Evolutionary conservation across 2,888 invertebrate genomes (phyloP).

Genomic region (Drosophila fulvimacula): DNA sequence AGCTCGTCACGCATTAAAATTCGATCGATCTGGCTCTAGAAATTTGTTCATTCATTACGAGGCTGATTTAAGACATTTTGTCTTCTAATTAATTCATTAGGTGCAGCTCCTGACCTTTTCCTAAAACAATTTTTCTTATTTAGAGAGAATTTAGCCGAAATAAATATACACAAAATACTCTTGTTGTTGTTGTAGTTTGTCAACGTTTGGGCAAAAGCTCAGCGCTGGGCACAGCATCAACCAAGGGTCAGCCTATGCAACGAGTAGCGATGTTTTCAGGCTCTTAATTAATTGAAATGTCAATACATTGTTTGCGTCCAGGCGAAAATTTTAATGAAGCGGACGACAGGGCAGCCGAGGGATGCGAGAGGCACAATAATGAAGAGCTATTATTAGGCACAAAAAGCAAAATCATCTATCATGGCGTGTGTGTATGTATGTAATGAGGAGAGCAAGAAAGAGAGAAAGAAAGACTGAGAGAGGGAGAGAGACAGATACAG

Average conservation of each 20-base stretch:
- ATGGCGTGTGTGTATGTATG: slow-evolving; percentile 18
- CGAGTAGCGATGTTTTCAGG: slow-evolving; percentile 19
- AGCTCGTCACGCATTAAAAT: not conserved
- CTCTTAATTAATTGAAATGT: slow-evolving; percentile 78
- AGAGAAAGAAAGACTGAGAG: not conserved
- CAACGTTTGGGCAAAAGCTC: slow-evolving; percentile 24
- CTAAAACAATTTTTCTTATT: slow-evolving; percentile 6
- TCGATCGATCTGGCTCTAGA: not conserved
- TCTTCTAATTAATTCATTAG: slow-evolving; percentile 13
- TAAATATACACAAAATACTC: slow-evolving; percentile 6
- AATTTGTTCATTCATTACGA: not conserved
- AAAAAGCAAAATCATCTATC: slow-evolving; percentile 57
- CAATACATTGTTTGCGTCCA: slow-evolving; percentile 66
- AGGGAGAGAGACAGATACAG: not conserved
- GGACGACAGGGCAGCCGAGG: slow-evolving; percentile 11
- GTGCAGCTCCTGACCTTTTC: not conserved
- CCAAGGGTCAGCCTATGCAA: slow-evolving; percentile 66
- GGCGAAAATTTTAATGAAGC: slow-evolving; percentile 49
- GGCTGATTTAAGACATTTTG: not conserved
- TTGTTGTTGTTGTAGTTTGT: slow-evolving; percentile 1
- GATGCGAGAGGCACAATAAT: not conserved
- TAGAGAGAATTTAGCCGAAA: not conserved
- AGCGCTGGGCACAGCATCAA: slow-evolving; percentile 2
- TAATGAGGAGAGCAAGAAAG: not conserved
- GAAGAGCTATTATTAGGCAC: slow-evolving; percentile 43